These are phyloP conservation scores for Pontoporia blainvillei DNA, from an alignment of 2,113 vertebrate species.

Conservation along the genomic window DNA sequence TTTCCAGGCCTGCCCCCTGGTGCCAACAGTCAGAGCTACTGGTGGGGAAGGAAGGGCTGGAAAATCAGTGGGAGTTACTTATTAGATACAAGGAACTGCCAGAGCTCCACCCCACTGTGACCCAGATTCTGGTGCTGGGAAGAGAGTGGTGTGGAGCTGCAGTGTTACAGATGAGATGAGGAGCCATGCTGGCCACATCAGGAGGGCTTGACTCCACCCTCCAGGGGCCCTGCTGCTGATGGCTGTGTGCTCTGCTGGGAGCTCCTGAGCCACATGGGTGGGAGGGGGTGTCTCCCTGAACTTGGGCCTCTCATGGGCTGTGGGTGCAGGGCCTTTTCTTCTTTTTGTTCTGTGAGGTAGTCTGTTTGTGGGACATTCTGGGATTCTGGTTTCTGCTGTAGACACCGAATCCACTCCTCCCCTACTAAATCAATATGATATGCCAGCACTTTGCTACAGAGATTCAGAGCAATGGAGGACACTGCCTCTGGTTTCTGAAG, in stretches of 20 bases:
- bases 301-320: not conserved
- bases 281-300: not conserved
- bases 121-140: not conserved
- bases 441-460: not conserved
- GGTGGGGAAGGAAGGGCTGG: not conserved
- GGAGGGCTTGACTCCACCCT: not conserved
- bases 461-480: not conserved
- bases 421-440: not conserved
- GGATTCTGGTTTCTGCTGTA: not conserved
- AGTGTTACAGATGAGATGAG: not conserved
- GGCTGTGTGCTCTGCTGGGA: not conserved
- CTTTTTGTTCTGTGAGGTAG: not conserved
- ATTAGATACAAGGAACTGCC: not conserved
- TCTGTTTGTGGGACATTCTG: not conserved
- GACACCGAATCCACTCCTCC: not conserved
- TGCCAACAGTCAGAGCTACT: not conserved
- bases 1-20: not conserved
- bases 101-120: not conserved
- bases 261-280: not conserved
- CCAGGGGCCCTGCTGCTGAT: not conserved
- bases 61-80: slow-evolving; percentile 33
- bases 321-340: not conserved
- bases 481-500: not conserved
- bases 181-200: fast-evolving
- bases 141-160: not conserved